A percentile compares a stretch with the other conserved stretches of the same genome.
These are phyloP conservation scores for Panorpa germanica DNA, from an alignment of 2,888 invertebrate genomes.

Conservation along the genomic window DNA sequence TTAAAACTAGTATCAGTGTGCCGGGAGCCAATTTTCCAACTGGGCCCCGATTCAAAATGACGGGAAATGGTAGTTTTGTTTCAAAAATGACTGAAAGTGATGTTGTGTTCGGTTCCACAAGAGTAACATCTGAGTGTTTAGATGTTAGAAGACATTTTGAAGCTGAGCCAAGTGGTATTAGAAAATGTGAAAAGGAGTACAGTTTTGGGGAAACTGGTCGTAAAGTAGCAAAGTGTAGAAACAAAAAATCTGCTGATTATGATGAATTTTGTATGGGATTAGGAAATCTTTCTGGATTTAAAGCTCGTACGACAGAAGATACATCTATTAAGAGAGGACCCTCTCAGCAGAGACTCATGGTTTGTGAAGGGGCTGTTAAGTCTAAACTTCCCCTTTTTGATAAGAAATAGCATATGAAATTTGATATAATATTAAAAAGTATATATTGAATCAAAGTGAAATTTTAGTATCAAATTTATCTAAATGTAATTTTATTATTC, in stretches of 20 bases:
- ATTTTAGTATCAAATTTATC: too few species aligned
- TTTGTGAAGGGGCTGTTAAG: conserved; percentile 74
- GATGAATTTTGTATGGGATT: conserved; percentile 23
- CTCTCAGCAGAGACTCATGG: conserved; percentile 44
- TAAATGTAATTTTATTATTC: too few species aligned
- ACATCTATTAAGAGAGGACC: conserved; percentile 19
- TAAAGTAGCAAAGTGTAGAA: conserved; percentile 14
- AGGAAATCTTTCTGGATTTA: too few species aligned
- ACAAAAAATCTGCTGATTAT: conserved; percentile 17
- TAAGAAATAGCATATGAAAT: conserved; percentile 32
- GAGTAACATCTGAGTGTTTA: conserved; percentile 10
- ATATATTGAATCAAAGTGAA: too few species aligned
- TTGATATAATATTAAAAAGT: too few species aligned
- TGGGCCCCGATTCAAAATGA: conserved; percentile 13
- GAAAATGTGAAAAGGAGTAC: conserved; percentile 16
- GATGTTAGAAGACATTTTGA: conserved; percentile 13
- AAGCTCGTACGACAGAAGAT: conserved; percentile 10
- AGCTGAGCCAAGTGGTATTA: conserved; percentile 10
- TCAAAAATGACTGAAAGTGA: conserved; percentile 14
- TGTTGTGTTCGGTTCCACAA: conserved; percentile 13
- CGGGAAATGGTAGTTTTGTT: conserved; percentile 14
- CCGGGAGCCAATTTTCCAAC: conserved; percentile 11
- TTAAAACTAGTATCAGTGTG: conserved; percentile 14
- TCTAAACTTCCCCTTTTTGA: conserved; percentile 76
- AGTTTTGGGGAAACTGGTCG: conserved; percentile 17